Evolutionary conservation across 2,113 vertebrate species (phyloP).

Genomic region (Galemys pyrenaicus): DNA sequence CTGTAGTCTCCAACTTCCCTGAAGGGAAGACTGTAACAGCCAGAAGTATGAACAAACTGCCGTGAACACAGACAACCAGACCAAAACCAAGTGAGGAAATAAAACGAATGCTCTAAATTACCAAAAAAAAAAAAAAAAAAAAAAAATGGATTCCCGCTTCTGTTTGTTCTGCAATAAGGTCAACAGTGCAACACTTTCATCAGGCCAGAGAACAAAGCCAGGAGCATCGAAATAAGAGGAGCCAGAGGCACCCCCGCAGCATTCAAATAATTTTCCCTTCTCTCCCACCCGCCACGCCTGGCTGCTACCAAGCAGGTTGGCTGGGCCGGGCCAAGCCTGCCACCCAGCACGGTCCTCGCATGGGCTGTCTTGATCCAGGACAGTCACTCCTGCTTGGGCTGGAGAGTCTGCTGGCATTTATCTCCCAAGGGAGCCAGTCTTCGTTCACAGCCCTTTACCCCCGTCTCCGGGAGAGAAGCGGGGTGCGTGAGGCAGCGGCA

Average conservation of each 20-base stretch:
- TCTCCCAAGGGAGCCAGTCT: background rate
- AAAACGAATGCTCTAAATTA: background rate
- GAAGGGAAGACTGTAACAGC: background rate
- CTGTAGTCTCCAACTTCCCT: fast-evolving
- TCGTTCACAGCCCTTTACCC: background rate
- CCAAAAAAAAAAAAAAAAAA: background rate
- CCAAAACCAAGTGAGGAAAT: background rate
- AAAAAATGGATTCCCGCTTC: background rate
- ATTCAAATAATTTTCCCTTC: background rate
- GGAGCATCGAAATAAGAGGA: background rate
- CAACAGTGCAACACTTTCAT: background rate
- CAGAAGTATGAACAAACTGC: background rate
- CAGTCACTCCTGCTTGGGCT: background rate
- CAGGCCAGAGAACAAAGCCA: background rate
- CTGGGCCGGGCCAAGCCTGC: background rate
- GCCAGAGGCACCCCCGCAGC: fast-evolving
- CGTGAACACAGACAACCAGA: fast-evolving
- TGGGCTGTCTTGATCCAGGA: background rate
- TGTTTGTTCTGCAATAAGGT: constrained; percentile 1
- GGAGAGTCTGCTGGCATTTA: background rate
- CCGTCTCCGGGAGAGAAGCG: background rate
- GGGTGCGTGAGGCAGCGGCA: background rate
- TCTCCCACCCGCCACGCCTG: too few species aligned
- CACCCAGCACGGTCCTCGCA: background rate
- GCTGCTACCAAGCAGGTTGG: background rate